phyloP scores from a whole-genome alignment of 2,113 vertebrate species.

The Tenebrosternarchus preto region DNA sequence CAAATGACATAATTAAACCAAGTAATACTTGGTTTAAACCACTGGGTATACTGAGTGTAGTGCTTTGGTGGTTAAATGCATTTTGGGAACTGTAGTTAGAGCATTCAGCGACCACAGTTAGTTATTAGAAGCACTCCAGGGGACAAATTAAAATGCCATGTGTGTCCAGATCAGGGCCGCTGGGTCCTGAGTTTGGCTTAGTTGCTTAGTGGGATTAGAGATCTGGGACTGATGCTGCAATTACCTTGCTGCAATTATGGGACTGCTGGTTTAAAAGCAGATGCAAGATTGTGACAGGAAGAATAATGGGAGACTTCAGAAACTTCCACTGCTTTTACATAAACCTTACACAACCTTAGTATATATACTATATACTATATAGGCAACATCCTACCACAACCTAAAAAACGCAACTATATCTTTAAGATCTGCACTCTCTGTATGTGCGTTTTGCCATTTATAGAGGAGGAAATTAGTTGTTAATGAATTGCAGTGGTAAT shows the following conservation, averaged over 20 bases:
- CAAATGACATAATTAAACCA: too few species aligned
- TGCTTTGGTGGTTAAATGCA: background rate
- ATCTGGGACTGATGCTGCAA: background rate
- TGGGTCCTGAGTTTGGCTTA: background rate
- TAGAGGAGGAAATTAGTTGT: background rate
- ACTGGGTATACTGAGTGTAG: too few species aligned
- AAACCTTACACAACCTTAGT: too few species aligned
- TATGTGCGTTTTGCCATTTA: constrained; percentile 9
- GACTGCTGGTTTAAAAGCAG: background rate
- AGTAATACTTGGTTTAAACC: too few species aligned
- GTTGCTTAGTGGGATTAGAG: background rate
- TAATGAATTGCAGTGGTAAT: background rate
- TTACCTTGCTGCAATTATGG: background rate
- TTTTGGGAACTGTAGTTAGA: background rate
- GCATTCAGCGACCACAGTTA: background rate
- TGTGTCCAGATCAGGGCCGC: background rate
- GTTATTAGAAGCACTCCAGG: background rate
- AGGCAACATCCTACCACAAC: too few species aligned
- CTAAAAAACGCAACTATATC: background rate
- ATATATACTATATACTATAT: too few species aligned
- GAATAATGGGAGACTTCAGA: too few species aligned
- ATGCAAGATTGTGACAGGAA: too few species aligned
- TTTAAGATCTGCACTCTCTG: background rate
- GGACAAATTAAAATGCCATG: background rate
- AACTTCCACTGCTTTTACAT: background rate